Percentiles rank a stretch among this genome's conserved stretches.
Evolutionary conservation across 1,140 invertebrate genomes (phyloP).

Genomic region (Drosophila nigromelanica): DNA sequence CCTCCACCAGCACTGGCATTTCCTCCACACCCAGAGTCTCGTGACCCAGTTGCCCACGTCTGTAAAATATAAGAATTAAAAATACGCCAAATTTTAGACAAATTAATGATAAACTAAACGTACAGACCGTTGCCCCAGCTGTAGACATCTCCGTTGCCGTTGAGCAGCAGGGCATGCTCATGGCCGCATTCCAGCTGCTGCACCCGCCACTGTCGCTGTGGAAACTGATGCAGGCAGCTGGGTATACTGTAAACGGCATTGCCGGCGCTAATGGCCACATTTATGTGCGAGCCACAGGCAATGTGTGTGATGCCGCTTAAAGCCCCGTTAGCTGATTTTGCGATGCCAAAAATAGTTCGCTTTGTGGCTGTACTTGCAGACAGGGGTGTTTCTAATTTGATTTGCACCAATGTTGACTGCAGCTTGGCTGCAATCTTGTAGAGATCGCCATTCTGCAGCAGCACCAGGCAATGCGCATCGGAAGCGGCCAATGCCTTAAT

Average conservation of each 20-base stretch:
- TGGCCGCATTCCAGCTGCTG: conserved; percentile 89
- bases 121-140: conserved; percentile 93
- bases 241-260: conserved; percentile 87
- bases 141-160: conserved; percentile 89
- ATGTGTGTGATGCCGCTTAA: conserved; percentile 75
- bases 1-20: conserved; percentile 87
- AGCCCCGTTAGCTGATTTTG: conserved; percentile 21
- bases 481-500: conserved; percentile 58
- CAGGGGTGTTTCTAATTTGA: conserved; percentile 51
- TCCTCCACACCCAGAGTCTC: conserved; percentile 87
- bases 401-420: conserved; percentile 35
- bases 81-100: background rate
- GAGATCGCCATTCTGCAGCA: conserved; percentile 63
- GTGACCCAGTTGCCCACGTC: conserved; percentile 93
- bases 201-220: conserved; percentile 85
- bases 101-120: conserved; percentile 44
- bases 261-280: conserved; percentile 84
- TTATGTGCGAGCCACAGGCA: conserved; percentile 83
- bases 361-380: conserved; percentile 45
- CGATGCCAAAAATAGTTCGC: conserved; percentile 57
- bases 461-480: conserved; percentile 65
- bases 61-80: conserved; percentile 72
- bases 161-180: conserved; percentile 91
- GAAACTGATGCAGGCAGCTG: conserved; percentile 85
- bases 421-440: conserved; percentile 52